Percentiles rank a stretch among this genome's conserved stretches.
Conservation (phyloP, 1,140 invertebrate species). For the Chelonus insularis region DNA sequence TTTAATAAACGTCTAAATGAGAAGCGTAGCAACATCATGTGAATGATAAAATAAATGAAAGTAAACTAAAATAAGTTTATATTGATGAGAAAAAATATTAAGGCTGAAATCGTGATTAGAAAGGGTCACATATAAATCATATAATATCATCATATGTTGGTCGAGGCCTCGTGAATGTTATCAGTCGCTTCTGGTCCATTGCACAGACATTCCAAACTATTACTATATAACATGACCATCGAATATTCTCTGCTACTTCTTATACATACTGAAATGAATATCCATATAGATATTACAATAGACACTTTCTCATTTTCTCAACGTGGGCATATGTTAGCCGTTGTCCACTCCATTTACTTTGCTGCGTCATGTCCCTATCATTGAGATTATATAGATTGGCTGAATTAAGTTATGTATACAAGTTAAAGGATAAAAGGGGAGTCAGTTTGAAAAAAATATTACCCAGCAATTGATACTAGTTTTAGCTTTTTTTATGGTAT, state of each 20-base stretch:
- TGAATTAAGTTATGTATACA: too few species aligned
- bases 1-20: too few species aligned
- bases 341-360: slow-evolving; percentile 61
- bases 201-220: slow-evolving; percentile 45
- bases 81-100: slow-evolving; percentile 49
- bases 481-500: too few species aligned
- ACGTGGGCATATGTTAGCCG: slow-evolving; percentile 57
- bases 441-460: not conserved
- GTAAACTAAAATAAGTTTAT: too few species aligned
- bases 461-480: too few species aligned
- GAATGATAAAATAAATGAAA: too few species aligned
- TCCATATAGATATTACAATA: not conserved
- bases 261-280: not conserved
- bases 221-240: slow-evolving; percentile 6
- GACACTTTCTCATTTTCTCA: slow-evolving; percentile 17
- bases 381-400: slow-evolving; percentile 2
- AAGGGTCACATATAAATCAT: slow-evolving; percentile 23
- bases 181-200: slow-evolving; percentile 55
- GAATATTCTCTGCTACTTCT: slow-evolving; percentile 35
- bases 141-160: too few species aligned
- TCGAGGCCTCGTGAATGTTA: slow-evolving; percentile 53
- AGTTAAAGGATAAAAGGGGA: too few species aligned
- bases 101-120: slow-evolving; percentile 18
- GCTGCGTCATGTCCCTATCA: slow-evolving; percentile 39
- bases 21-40: too few species aligned